These are phyloP conservation scores for Apamea crenata DNA, from an alignment of 2,888 invertebrate genomes.

Conservation along the genomic window DNA sequence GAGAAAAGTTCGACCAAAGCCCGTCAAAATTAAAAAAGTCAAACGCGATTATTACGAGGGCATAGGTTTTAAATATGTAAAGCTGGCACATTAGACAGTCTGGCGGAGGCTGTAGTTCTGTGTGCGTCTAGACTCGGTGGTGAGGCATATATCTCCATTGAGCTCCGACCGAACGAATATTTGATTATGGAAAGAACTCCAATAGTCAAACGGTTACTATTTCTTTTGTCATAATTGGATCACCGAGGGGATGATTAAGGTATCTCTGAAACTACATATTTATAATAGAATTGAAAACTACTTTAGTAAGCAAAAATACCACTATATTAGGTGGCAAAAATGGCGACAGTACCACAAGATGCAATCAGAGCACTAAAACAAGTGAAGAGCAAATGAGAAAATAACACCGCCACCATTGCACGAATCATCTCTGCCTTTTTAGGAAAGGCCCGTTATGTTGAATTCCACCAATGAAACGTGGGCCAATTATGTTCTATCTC, in stretches of 20 bases:
- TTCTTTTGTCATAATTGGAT: constrained; percentile 39
- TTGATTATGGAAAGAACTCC: constrained; percentile 84
- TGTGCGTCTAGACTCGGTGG: constrained; percentile 77
- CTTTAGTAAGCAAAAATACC: too few relatives aligned
- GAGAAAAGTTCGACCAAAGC: constrained; percentile 56
- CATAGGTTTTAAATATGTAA: constrained; percentile 78
- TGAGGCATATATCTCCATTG: constrained; percentile 79
- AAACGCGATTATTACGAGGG: constrained; percentile 71
- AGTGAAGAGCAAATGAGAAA: constrained; percentile 39
- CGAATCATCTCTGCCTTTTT: constrained; percentile 49
- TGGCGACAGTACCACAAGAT: neutral
- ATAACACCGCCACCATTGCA: constrained; percentile 38
- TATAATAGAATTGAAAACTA: too few relatives aligned
- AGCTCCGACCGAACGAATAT: constrained; percentile 80
- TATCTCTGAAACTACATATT: neutral
- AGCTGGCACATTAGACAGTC: constrained; percentile 74
- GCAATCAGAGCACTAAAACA: constrained; percentile 33
- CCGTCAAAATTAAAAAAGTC: constrained; percentile 73
- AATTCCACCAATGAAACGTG: constrained; percentile 76
- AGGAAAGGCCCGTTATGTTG: constrained; percentile 55
- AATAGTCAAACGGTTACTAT: constrained; percentile 72
- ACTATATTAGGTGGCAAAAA: neutral
- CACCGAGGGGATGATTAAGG: neutral
- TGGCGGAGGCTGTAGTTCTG: constrained; percentile 63
- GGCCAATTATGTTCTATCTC: constrained; percentile 75